A percentile compares a stretch with the other conserved stretches of the same genome.
Evolutionary conservation across 2,113 vertebrate genomes (phyloP).

Genomic region (Chionis minor): DNA sequence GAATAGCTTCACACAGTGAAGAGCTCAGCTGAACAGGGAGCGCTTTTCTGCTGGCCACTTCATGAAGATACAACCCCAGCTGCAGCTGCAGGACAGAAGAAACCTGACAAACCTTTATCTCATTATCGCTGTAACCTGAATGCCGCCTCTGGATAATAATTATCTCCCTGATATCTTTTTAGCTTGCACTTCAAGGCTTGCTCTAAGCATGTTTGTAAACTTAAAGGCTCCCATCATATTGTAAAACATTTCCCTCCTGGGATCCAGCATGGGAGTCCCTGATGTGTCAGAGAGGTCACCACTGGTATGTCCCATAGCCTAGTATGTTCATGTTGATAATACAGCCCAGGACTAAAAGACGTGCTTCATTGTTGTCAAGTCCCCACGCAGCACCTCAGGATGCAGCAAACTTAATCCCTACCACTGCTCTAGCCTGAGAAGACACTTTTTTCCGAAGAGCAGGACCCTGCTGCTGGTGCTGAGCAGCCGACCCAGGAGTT

Average conservation of each 20-base stretch:
- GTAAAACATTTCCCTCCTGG: neutral
- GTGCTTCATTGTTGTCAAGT: neutral
- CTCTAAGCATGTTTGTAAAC: neutral
- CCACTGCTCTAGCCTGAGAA: neutral
- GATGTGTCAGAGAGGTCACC: neutral
- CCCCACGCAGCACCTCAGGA: neutral
- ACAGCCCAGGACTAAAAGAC: neutral
- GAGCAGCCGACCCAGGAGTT: neutral
- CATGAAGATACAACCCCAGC: neutral
- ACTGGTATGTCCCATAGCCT: neutral
- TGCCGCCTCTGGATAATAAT: neutral
- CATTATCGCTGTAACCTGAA: neutral
- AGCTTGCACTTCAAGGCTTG: neutral
- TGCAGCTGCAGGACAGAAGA: neutral
- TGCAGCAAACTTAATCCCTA: neutral
- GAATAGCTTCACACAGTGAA: neutral
- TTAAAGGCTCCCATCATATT: neutral
- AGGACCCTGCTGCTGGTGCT: neutral
- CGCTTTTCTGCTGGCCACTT: neutral
- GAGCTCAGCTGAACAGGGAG: neutral
- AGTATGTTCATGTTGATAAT: neutral
- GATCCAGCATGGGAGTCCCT: neutral
- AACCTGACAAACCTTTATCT: neutral
- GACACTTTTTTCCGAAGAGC: neutral
- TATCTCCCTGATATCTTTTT: neutral